Evolutionary conservation across 35 echinoderm and acorn worm species (phyloP).

Genomic region (Lytechinus variegatus): DNA sequence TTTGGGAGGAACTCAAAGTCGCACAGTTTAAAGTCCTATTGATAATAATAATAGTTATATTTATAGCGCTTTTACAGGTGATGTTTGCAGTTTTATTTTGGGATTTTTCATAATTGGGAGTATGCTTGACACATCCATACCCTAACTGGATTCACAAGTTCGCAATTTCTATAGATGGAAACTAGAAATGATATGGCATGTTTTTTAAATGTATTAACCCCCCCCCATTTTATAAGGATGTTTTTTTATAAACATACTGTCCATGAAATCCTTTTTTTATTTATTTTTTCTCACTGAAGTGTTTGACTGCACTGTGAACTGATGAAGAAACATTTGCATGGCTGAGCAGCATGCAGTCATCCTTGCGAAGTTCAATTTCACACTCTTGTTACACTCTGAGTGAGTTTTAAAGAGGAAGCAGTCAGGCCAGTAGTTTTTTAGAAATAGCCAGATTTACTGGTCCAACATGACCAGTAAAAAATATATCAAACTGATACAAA

Average conservation of each 20-base stretch:
- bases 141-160: neutral
- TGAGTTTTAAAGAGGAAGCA: neutral
- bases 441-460: too few species aligned
- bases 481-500: too few species aligned
- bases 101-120: neutral
- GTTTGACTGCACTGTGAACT: neutral
- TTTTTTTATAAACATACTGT: too few species aligned
- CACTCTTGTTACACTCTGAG: neutral
- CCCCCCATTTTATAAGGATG: too few species aligned
- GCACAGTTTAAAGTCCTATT: too few species aligned
- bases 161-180: too few species aligned
- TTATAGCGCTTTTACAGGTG: neutral
- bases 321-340: constrained; percentile 2
- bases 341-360: neutral
- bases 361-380: neutral
- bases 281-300: neutral
- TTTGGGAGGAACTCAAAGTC: too few species aligned
- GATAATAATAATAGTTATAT: too few species aligned
- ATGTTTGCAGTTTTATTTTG: neutral
- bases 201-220: neutral
- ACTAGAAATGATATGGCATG: neutral
- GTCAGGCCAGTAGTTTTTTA: too few species aligned
- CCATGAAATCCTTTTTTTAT: too few species aligned
- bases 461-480: too few species aligned
- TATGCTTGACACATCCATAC: neutral